Base-by-base conservation (phyloP, 2,113 vertebrate genomes). In the Pollimyrus isidori region DNA sequence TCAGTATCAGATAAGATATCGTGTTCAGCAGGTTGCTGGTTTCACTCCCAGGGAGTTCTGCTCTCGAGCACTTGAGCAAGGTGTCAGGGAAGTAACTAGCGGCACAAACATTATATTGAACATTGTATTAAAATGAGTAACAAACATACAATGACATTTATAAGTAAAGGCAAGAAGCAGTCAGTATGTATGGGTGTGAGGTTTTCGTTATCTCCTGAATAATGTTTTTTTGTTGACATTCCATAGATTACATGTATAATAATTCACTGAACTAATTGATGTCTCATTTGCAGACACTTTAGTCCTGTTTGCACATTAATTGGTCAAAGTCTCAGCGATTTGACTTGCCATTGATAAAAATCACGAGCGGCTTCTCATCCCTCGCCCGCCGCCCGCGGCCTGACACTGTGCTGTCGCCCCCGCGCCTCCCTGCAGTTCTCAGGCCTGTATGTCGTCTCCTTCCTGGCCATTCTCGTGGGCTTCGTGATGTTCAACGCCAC, bases 401-500 rank as follows among this genome's bases (percentile, higher is more conserved):
- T 80, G 15, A 80, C 17, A 4, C 73, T 2, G 17, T n/a, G 5
- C 35, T 80, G 69, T 76, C 15, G 69, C 30, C 5, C 9, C 65
- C 65, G 1, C 5, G n/a, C 73, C 4, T 19, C 73, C 2, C 85
- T 46, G 13, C 94, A 96, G 95, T 96, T 96, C 92, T 99, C 98
- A 1, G 92, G 92, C 10, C 95, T 99, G 10, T 99, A 99, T 93
- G 95, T 99, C 88, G 2, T 99, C 87, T 96, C 98, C 6, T 98
- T 99, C 1, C 82, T 95, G 0, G 6, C 97, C 93, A 99, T 99
- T 95, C 97, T 96, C 56, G 90, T 96, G 89, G 98, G 98, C 0
- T 99, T 99, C 30, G 42, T 97, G 90, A 91, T 97, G 93, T 99
- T 98, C 92, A 98, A 98, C 90, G 94, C 96, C 7, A 92, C 95